Percentiles rank a stretch among this genome's conserved stretches.
Conservation (phyloP, 2,113 vertebrate genomes). For the Callorhinus ursinus region DNA sequence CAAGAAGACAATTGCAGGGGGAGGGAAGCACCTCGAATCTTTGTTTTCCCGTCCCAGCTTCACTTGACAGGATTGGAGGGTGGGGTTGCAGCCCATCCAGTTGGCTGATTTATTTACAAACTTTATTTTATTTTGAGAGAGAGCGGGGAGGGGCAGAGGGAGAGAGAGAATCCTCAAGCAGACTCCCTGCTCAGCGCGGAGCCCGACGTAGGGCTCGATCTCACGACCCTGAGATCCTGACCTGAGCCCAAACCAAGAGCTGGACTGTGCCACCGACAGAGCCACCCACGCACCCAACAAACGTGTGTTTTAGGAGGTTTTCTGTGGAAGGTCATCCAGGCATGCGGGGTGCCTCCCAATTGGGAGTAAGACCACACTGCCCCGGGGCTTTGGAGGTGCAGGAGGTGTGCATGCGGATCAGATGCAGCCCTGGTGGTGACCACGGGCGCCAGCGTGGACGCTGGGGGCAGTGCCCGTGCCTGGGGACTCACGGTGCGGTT, state of each 20-base stretch:
- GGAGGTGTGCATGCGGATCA: fast-evolving
- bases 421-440: not conserved
- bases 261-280: fast-evolving
- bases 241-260: not conserved
- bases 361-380: not conserved
- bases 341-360: no score
- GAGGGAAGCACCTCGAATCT: not conserved
- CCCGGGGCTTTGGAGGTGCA: not conserved
- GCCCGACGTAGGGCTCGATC: not conserved
- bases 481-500: not conserved
- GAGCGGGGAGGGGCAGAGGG: no score
- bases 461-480: not conserved
- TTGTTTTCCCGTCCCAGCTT: not conserved
- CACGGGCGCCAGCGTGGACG: no score
- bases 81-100: not conserved
- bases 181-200: no score
- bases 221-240: not conserved
- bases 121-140: no score
- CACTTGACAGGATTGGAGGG: not conserved
- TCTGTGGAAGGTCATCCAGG: not conserved
- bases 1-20: not conserved
- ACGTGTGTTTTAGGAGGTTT: not conserved
- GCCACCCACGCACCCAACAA: not conserved
- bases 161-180: no score
- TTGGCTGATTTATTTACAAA: not conserved